Percentiles rank a stretch among this genome's conserved stretches.
Evolutionary conservation across 2,797 vertebrate species (phyloP).

Genomic region (Champsocephalus gunnari): DNA sequence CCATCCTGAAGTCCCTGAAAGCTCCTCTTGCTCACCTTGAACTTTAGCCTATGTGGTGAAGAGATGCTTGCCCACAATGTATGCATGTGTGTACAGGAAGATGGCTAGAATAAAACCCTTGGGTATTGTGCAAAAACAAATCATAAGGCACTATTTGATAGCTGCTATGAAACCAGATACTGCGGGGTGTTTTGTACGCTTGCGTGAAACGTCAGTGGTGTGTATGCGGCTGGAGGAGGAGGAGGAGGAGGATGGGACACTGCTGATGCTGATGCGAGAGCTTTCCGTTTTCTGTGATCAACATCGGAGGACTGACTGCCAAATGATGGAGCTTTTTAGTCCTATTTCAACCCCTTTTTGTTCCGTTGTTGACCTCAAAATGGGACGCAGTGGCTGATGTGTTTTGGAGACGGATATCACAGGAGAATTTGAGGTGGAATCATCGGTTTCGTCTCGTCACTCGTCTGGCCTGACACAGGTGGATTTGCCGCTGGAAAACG

Average conservation of each 20-base stretch:
- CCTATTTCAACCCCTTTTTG: neutral
- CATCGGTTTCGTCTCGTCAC: conserved; percentile 53
- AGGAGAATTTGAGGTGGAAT: conserved; percentile 19
- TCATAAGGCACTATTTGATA: neutral
- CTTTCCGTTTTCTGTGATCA: conserved; percentile 66
- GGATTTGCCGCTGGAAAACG: conserved; percentile 68
- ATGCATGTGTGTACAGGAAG: neutral
- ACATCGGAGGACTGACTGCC: conserved; percentile 52
- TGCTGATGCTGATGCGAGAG: conserved; percentile 85
- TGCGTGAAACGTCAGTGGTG: conserved; percentile 81
- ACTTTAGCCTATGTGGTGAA: conserved; percentile 5
- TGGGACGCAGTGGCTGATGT: conserved; percentile 1
- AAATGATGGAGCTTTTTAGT: conserved; percentile 28
- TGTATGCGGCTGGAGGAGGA: conserved; percentile 79
- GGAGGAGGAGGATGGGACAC: conserved; percentile 66
- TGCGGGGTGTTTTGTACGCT: conserved; percentile 79
- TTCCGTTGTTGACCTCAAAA: neutral
- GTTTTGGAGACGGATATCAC: neutral
- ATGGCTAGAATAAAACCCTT: neutral
- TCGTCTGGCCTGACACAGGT: conserved; percentile 81
- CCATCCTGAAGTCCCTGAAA: no score
- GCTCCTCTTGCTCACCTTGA: neutral
- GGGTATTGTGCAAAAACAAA: neutral
- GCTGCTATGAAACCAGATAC: conserved; percentile 47
- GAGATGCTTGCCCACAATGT: neutral